Conservation (phyloP, 2,113 vertebrate genomes). For the Paraplagusia blochii region DNA sequence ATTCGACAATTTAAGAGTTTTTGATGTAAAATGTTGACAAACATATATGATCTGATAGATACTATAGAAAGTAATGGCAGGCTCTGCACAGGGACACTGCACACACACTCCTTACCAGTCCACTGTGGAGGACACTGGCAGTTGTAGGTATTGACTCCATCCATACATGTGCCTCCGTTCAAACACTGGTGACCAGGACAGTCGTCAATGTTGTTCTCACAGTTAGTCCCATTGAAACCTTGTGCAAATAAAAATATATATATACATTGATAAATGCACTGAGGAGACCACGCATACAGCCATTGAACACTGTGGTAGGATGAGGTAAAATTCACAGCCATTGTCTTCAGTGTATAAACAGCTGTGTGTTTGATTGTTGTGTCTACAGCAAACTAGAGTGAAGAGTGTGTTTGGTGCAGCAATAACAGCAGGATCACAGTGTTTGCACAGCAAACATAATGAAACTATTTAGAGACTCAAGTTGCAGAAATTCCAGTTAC, state of each 20-base stretch:
- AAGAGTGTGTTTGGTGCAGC: slow-evolving; percentile 17
- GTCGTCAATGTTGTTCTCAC: slow-evolving; percentile 90
- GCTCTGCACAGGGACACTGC: too few species aligned
- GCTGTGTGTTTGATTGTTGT: slow-evolving; percentile 31
- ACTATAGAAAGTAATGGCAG: background rate
- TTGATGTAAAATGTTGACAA: too few species aligned
- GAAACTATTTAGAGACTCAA: slow-evolving; percentile 31
- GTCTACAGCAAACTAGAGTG: slow-evolving; percentile 24
- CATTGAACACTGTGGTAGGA: too few species aligned
- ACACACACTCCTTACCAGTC: slow-evolving; percentile 80
- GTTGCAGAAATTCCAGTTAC: slow-evolving; percentile 6
- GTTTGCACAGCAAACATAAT: slow-evolving; percentile 61
- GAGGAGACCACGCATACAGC: too few species aligned
- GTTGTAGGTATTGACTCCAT: slow-evolving; percentile 95
- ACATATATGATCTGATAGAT: too few species aligned
- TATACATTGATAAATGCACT: background rate
- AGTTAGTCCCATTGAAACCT: slow-evolving; percentile 91
- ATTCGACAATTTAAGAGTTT: too few species aligned
- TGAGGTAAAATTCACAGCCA: background rate
- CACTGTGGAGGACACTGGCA: slow-evolving; percentile 93
- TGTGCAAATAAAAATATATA: slow-evolving; percentile 20
- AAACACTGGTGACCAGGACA: slow-evolving; percentile 89
- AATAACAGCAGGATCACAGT: slow-evolving; percentile 35
- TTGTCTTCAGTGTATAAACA: slow-evolving; percentile 18
- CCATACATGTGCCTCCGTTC: slow-evolving; percentile 90